Base-by-base conservation (phyloP, 2,113 vertebrate genomes). In the Rhynchomys soricoides region DNA sequence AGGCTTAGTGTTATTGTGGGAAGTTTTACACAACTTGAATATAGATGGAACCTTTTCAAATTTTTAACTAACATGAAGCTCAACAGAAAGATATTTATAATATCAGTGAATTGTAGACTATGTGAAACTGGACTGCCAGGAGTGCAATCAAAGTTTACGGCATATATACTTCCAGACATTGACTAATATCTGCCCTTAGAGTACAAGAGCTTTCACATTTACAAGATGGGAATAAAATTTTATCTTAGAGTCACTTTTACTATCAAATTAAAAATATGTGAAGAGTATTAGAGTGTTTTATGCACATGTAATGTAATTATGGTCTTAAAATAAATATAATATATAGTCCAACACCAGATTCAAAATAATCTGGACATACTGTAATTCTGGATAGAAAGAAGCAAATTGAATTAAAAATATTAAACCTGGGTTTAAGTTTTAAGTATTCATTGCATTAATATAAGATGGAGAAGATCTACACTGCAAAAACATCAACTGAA, bases 191-290 rank as follows among this genome's bases (percentile, higher is more conserved):
- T n/a, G n/a, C 26, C 15, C 19, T 71, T 37, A 37, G 0, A 37
- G 4, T 89, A 22, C 31, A 55, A 43, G 13, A 29, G 40, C 1
- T 48, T 64, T 43, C 50, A 66, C 4, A 52, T 59, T 88, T 89
- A 73, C n/a, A 19, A 73, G 92, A 64, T 81, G 29, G 12, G 15
- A 75, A 91, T 81, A 77, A 88, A 95, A 91, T 64, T 85, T 75
- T 64, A 48, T 43, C 34, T 79, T 16, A 92, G 7, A 62, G 57
- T 64, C 15, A 11, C 15, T 85, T 64, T 64, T 64, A 85, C 8
- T 62, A 45, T 85, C 57, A 64, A 45, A 85, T 29, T 9, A 64
- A 95, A 26, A 34, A 13, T 26, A 50, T 2, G 2, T 77, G 83
- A 91, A 95, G 52, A 92, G 24, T 75, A 85, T 22, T 29, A 70